phyloP scores from a whole-genome alignment of 1,140 invertebrate genomes.

The Nasonia vitripennis region DNA sequence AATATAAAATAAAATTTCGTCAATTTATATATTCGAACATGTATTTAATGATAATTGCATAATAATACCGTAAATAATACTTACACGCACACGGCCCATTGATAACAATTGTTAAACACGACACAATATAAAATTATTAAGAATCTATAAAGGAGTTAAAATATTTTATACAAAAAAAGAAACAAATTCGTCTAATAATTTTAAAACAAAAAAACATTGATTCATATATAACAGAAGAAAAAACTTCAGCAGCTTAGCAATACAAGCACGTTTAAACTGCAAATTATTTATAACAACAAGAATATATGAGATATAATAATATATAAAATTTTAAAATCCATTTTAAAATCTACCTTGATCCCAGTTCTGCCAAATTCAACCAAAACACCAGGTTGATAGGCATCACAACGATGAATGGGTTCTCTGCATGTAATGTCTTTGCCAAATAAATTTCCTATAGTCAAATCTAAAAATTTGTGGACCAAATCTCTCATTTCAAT shows the following conservation, averaged over 20 bases:
- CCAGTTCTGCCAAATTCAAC: slow-evolving; percentile 66
- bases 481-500: slow-evolving; percentile 63
- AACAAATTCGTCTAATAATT: neutral
- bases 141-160: neutral
- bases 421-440: slow-evolving; percentile 70
- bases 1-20: neutral
- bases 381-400: slow-evolving; percentile 68
- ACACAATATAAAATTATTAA: slow-evolving; percentile 4
- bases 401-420: slow-evolving; percentile 66
- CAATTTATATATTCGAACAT: neutral
- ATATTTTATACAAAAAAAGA: neutral
- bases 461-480: slow-evolving; percentile 65
- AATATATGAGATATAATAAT: no score
- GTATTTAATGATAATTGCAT: neutral
- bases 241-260: slow-evolving; percentile 37
- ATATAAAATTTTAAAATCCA: neutral
- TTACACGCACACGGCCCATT: neutral
- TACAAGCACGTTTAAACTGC: neutral
- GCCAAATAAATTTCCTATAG: slow-evolving; percentile 68
- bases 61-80: neutral
- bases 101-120: neutral
- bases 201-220: slow-evolving; percentile 45
- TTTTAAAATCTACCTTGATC: slow-evolving; percentile 57
- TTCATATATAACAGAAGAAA: slow-evolving; percentile 24
- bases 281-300: neutral